Percentiles rank a stretch among this genome's conserved stretches.
phyloP scores from a whole-genome alignment of 2,888 invertebrate species.

The Falcaria lacertinaria region DNA sequence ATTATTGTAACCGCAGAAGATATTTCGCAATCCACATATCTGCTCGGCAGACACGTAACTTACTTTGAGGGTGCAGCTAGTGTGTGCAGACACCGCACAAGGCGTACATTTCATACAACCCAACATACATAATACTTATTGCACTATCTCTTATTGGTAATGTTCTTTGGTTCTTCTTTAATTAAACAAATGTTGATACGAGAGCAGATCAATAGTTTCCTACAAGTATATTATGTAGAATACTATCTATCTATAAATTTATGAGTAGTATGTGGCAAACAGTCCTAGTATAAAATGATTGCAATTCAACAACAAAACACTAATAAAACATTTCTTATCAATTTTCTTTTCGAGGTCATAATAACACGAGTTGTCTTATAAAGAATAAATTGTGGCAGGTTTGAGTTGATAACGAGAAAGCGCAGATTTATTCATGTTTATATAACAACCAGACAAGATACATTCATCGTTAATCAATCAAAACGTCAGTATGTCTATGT shows the following conservation, averaged over 20 bases:
- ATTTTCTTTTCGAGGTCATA: too few species aligned
- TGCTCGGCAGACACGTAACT: not conserved
- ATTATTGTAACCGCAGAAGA: slow-evolving; percentile 63
- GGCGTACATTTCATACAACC: not conserved
- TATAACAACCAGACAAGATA: slow-evolving; percentile 38
- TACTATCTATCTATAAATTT: too few species aligned
- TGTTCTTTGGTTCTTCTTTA: too few species aligned
- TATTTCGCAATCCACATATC: slow-evolving; percentile 50
- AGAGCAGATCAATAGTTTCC: too few species aligned
- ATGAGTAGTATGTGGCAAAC: too few species aligned
- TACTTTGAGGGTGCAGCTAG: slow-evolving; percentile 1
- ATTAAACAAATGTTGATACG: too few species aligned
- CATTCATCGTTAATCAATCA: slow-evolving; percentile 44
- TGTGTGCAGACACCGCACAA: too few species aligned
- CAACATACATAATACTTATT: not conserved
- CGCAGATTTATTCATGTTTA: slow-evolving; percentile 37
- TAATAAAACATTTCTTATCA: too few species aligned
- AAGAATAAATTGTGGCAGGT: not conserved
- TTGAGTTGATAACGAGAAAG: slow-evolving; percentile 14
- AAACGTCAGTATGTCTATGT: slow-evolving; percentile 39
- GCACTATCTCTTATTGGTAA: not conserved
- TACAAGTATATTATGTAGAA: too few species aligned
- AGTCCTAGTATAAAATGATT: too few species aligned
- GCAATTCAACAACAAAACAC: too few species aligned
- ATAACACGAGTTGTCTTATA: too few species aligned